These are phyloP conservation scores for Terrapene triunguis DNA, from an alignment of 2,113 vertebrate genomes.

Conservation along the genomic window DNA sequence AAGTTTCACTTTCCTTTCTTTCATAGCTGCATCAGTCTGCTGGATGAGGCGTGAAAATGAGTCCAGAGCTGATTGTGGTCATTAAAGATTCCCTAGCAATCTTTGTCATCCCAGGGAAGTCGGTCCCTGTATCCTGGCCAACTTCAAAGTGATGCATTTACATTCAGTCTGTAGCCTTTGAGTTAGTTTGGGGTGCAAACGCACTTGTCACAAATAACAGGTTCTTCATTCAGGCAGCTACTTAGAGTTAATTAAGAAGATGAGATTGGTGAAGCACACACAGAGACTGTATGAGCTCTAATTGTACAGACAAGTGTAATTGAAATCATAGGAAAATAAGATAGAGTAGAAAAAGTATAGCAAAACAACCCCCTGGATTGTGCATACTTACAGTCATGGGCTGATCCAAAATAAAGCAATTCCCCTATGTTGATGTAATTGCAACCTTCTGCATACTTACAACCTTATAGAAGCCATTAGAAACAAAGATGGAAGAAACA, in stretches of 20 bases:
- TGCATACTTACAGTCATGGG: not conserved
- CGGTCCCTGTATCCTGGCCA: not conserved
- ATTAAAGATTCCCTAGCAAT: not conserved
- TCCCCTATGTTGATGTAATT: not conserved
- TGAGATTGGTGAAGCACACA: not conserved
- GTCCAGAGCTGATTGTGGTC: not conserved
- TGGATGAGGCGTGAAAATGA: not conserved
- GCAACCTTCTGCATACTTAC: not conserved
- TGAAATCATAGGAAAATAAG: not conserved
- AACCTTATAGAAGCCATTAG: not conserved
- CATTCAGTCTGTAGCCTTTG: not conserved
- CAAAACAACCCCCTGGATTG: not conserved
- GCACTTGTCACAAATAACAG: not conserved
- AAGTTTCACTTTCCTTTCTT: slow-evolving; percentile 40
- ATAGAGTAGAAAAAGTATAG: not conserved
- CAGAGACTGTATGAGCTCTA: not conserved
- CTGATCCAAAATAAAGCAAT: not conserved
- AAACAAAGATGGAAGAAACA: not conserved
- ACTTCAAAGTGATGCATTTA: not conserved
- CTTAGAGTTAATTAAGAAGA: not conserved
- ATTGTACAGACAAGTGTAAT: not conserved
- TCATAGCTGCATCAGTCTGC: not conserved
- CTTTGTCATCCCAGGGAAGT: not conserved
- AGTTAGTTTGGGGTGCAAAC: not conserved
- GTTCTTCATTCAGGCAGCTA: not conserved